Base-by-base conservation (phyloP, 2,888 invertebrate genomes). In the Cerastis leucographa region DNA sequence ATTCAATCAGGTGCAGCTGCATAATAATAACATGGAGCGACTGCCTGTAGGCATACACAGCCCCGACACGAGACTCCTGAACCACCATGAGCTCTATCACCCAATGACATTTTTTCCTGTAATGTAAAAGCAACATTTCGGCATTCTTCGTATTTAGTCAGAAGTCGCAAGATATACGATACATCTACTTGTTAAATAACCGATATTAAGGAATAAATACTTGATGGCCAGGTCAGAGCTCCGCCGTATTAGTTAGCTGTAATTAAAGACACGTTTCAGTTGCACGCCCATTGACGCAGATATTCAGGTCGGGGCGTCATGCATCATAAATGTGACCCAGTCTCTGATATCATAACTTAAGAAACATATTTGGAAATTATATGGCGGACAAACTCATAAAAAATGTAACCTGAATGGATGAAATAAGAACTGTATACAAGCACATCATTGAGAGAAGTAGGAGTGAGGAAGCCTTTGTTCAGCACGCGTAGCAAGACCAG, bases 281-380 rank as follows among this genome's bases (percentile, higher is more conserved):
- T 76, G 72, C 74, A 80, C 82, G 72, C 73, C 73, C 75, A 68
- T 77, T 78, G 82, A 83, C 86, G 86, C 74, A 85, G 76, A 75
- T 87, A 87, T 83, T 80, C 59, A 54, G 85, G 84, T 71, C 85
- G 85, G 56, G 64, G 67, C 62, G 49, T 79, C 80, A 89, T 90
- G 79, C 89, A 90, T 90, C 87, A 89, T 89, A 87, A 85, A 90
- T 90, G 87, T 86, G 84, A 85, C 83, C 84, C 70, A 78, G 73
- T 54, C 54, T 51, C n/a, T 29, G 56, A 61, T 72, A 81, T 46
- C 46, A 51, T 74, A 25, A 22, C 56, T 19, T 17, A 44, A 65
- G 22, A 71, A n/a, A 62, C 22, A 40, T 59, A 73, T 72, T 70
- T n/a, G 12, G 14, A 54, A n/a, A n/a, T 44, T 2, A 35, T 19